Percentiles rank a stretch among this genome's conserved stretches.
phyloP scores from a whole-genome alignment of 2,888 invertebrate species.

The Stegophylla sp. region DNA sequence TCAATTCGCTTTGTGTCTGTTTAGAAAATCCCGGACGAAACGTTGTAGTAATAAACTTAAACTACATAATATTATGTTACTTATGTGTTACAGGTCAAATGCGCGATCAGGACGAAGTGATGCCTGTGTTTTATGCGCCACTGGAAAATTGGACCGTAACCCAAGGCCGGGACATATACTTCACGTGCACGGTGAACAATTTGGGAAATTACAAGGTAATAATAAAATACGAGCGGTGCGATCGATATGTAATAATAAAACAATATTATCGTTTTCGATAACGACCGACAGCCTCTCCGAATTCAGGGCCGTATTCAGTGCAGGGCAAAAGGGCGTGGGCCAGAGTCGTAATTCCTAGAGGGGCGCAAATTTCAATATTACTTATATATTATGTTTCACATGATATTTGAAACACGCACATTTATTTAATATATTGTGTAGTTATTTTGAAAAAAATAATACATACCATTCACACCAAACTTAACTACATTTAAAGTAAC shows the following conservation, averaged over 20 bases:
- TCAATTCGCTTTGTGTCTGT: background rate
- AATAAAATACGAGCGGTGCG: constrained; percentile 1
- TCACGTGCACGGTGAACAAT: constrained; percentile 90
- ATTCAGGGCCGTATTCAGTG: too few species aligned
- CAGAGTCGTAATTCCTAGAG: too few species aligned
- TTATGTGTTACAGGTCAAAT: constrained; percentile 72
- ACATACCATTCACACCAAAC: too few species aligned
- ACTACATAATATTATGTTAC: background rate
- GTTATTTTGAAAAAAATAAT: too few species aligned
- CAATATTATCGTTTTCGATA: background rate
- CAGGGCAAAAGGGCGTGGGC: too few species aligned
- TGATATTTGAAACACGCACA: too few species aligned
- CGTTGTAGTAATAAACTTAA: too few species aligned
- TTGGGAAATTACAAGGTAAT: constrained; percentile 84
- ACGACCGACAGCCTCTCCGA: too few species aligned
- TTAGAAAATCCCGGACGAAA: background rate
- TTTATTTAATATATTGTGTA: too few species aligned
- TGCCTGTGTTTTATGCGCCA: constrained; percentile 83
- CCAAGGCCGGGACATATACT: constrained; percentile 85
- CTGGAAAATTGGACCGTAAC: constrained; percentile 86
- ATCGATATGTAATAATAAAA: background rate
- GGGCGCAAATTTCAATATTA: too few species aligned
- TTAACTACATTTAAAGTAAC: too few species aligned
- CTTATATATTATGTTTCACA: too few species aligned
- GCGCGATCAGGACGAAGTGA: constrained; percentile 70